phyloP scores from a whole-genome alignment of 2,888 invertebrate species.

The Biston betularia region DNA sequence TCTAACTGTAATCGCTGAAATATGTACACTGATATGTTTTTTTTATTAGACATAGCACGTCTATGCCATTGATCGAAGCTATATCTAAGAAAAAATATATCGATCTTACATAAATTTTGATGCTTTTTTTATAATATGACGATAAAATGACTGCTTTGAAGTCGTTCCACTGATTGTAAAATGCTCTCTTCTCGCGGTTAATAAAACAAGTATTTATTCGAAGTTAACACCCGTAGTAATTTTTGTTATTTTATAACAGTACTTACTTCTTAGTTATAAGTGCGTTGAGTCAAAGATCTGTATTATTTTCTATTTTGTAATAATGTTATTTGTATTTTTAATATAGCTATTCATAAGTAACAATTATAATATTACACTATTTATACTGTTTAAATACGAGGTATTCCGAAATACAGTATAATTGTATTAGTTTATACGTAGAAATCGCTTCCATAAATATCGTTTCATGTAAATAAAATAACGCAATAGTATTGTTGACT shows the following conservation, averaged over 20 bases:
- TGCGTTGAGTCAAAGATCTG: slow-evolving; percentile 85
- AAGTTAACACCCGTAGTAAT: slow-evolving; percentile 73
- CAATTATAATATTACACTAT: slow-evolving; percentile 61
- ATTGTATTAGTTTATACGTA: slow-evolving; percentile 69
- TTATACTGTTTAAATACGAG: slow-evolving; percentile 83
- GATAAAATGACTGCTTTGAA: slow-evolving; percentile 39
- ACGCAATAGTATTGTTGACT: slow-evolving; percentile 78
- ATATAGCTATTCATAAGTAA: slow-evolving; percentile 68
- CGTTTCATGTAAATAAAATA: slow-evolving; percentile 67
- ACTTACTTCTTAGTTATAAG: slow-evolving; percentile 79
- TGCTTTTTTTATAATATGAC: slow-evolving; percentile 37
- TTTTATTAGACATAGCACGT: too few species aligned
- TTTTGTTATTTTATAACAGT: slow-evolving; percentile 74
- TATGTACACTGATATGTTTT: too few species aligned
- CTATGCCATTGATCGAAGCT: too few species aligned
- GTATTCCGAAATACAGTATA: slow-evolving; percentile 81
- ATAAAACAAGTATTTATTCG: slow-evolving; percentile 81
- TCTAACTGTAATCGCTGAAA: too few species aligned
- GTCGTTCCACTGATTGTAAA: slow-evolving; percentile 58
- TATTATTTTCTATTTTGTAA: slow-evolving; percentile 86
- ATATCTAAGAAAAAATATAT: neutral
- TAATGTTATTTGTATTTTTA: slow-evolving; percentile 81
- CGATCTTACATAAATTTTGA: neutral
- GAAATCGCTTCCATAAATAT: slow-evolving; percentile 73
- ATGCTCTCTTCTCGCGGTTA: slow-evolving; percentile 75